Evolutionary conservation across 2,113 vertebrate genomes (phyloP).

Genomic region (Lonchura striata): DNA sequence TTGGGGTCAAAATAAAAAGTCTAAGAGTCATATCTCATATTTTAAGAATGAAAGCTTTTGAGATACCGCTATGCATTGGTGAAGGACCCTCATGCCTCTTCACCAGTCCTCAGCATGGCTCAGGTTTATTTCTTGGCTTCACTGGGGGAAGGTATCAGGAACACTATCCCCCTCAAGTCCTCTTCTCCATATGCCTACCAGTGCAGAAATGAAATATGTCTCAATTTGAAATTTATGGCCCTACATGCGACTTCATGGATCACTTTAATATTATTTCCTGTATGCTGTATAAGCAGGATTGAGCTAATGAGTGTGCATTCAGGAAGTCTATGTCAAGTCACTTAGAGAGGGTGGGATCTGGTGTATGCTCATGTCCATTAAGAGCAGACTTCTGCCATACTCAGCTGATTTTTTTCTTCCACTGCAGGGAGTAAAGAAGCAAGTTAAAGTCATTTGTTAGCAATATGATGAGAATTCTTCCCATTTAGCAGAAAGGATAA

Average conservation of each 20-base stretch:
- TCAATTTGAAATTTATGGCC: conserved; percentile 16
- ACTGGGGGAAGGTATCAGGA: neutral
- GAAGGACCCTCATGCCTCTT: conserved; percentile 13
- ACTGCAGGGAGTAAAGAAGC: neutral
- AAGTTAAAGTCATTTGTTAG: neutral
- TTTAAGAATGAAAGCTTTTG: neutral
- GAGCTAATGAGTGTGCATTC: conserved; percentile 14
- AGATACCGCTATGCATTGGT: neutral
- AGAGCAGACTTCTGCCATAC: neutral
- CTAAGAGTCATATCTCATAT: neutral
- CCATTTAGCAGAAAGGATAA: neutral
- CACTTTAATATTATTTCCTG: conserved; percentile 29
- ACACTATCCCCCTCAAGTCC: neutral
- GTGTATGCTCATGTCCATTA: neutral
- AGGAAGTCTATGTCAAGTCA: neutral
- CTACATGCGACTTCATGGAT: neutral
- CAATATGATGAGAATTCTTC: neutral
- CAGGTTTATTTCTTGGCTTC: neutral
- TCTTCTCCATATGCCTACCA: neutral
- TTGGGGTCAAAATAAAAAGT: conserved; percentile 5
- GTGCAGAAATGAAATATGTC: neutral
- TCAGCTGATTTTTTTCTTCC: neutral
- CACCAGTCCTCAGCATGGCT: neutral
- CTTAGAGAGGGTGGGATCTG: neutral
- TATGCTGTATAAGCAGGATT: conserved; percentile 25